phyloP scores from a whole-genome alignment of 2,797 vertebrate species.

The Cryptoprocta ferox region DNA sequence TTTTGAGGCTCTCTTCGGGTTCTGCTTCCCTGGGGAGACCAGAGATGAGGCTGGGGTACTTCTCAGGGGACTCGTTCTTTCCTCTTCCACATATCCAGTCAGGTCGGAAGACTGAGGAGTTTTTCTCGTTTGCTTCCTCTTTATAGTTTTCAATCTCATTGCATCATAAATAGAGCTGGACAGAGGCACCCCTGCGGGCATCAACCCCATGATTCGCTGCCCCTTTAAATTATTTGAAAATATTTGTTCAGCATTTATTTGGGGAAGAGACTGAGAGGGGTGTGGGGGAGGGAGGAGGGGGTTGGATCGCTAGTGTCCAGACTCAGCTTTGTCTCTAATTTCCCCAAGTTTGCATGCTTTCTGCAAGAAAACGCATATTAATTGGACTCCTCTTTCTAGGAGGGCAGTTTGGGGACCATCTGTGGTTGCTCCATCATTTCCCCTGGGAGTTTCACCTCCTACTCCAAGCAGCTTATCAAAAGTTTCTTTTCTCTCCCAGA shows the following conservation, averaged over 20 bases:
- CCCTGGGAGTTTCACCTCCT: slow-evolving; percentile 5
- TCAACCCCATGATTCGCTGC: slow-evolving; percentile 7
- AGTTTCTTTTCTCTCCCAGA: slow-evolving; percentile 53
- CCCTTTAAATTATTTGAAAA: slow-evolving; percentile 61
- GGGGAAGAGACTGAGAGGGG: slow-evolving; percentile 9
- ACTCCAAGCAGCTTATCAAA: slow-evolving; percentile 47
- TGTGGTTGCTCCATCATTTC: slow-evolving; percentile 34
- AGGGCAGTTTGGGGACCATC: slow-evolving; percentile 59
- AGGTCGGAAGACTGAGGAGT: background rate
- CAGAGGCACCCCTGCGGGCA: slow-evolving; percentile 37
- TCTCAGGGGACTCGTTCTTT: background rate
- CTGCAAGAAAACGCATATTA: background rate
- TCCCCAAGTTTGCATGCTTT: slow-evolving; percentile 40
- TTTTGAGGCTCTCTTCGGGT: background rate
- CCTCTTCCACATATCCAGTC: background rate
- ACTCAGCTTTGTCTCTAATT: slow-evolving; percentile 41
- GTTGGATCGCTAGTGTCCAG: slow-evolving; percentile 34
- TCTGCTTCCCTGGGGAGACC: background rate
- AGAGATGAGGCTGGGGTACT: background rate
- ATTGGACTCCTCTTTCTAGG: slow-evolving; percentile 25
- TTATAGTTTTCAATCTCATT: slow-evolving; percentile 24
- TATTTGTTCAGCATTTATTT: slow-evolving; percentile 57
- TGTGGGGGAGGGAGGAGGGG: background rate
- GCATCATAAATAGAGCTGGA: slow-evolving; percentile 56
- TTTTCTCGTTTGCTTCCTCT: slow-evolving; percentile 18